These are phyloP conservation scores for Spermophilus dauricus DNA, from an alignment of 2,113 vertebrate species.

Conservation along the genomic window DNA sequence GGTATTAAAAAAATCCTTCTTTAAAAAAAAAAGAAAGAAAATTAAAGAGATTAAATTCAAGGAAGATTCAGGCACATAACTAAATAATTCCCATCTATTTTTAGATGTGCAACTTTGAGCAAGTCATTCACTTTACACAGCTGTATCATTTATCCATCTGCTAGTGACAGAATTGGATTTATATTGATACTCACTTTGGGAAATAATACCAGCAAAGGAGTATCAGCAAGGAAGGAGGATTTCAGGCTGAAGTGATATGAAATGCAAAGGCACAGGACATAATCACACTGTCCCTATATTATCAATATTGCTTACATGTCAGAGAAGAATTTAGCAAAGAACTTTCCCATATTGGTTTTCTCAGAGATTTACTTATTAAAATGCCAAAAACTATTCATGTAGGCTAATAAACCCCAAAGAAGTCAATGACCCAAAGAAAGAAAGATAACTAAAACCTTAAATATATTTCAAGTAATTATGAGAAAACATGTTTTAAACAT, in stretches of 20 bases:
- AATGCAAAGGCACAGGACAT: not conserved
- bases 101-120: not conserved
- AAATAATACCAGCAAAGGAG: not conserved
- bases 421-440: not conserved
- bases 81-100: slow-evolving; percentile 16
- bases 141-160: not conserved
- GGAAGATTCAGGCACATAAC: not conserved
- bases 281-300: not conserved
- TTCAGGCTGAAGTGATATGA: not conserved
- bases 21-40: not conserved
- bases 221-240: not conserved
- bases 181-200: not conserved
- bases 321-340: not conserved
- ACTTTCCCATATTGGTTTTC: not conserved
- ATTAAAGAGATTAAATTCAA: slow-evolving; percentile 30
- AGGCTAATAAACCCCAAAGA: not conserved
- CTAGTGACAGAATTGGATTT: not conserved
- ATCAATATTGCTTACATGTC: not conserved
- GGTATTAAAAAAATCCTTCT: no score
- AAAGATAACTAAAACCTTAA: not conserved
- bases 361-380: not conserved
- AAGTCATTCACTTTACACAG: not conserved
- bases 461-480: not conserved
- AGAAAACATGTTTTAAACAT: not conserved
- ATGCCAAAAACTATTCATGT: not conserved